Conservation (phyloP, 2,797 vertebrate genomes). For the Poeciliopsis gracilis region DNA sequence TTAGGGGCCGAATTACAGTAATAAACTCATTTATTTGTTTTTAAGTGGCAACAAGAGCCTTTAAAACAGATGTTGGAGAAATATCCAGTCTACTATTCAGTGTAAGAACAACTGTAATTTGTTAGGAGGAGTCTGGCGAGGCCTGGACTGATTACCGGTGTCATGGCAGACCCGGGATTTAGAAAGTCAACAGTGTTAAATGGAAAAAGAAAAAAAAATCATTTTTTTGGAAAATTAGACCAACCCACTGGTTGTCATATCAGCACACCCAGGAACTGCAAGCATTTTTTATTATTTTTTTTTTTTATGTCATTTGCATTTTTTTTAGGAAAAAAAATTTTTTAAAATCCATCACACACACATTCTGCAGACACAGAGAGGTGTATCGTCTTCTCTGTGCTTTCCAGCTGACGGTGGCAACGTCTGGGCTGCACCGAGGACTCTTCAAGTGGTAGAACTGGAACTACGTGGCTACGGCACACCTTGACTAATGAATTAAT, state of each 20-base stretch:
- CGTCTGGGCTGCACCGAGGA: not conserved
- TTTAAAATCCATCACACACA: constrained; percentile 21
- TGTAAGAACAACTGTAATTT: not conserved
- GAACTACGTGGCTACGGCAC: constrained; percentile 13
- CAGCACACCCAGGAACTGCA: no score
- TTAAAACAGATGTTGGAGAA: not conserved
- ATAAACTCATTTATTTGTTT: constrained; percentile 13
- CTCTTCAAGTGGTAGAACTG: constrained; percentile 6
- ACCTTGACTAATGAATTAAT: constrained; percentile 8
- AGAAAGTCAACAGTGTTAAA: not conserved
- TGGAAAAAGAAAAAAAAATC: not conserved
- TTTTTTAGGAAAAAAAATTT: no score
- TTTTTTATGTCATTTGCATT: no score
- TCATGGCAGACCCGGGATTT: not conserved
- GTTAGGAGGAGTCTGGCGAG: not conserved
- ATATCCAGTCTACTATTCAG: not conserved
- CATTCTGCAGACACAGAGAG: constrained; percentile 21
- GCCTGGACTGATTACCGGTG: not conserved
- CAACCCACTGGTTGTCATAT: no score
- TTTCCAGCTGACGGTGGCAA: not conserved
- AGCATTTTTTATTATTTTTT: no score
- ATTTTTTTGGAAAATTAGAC: no score
- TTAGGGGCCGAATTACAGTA: constrained; percentile 15
- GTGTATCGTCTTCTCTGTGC: constrained; percentile 18
- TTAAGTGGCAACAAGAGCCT: not conserved